Evolutionary conservation across 2,888 invertebrate genomes (phyloP), one percentile per base, ranked within the genome.

Genomic region (Aromia moschata): DNA sequence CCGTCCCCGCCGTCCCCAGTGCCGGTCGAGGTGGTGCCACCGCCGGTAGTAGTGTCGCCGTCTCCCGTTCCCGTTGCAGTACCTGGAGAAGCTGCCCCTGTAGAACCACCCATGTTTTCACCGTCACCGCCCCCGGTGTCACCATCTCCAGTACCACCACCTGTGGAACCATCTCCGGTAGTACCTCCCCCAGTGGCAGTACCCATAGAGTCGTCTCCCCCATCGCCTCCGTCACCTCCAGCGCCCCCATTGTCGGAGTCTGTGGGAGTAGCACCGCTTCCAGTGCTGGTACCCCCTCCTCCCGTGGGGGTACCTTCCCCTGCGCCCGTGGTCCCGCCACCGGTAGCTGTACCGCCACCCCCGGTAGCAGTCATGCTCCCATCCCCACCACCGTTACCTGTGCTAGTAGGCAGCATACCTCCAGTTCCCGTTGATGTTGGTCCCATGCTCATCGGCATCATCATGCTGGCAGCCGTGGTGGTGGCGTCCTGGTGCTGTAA

Each of bases 351-450:
- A 40, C 30, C 38, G 10, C 56, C 58, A 33, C 58, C 64, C 37
- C 62, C 67, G 20, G 60, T 62, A 20, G 58, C 60, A 11, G 64
- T 59, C 5, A 38, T 56, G 17, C 45, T 62, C 15, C 60, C 68
- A 14, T 41, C 64, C 15, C 60, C 68, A 14, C 54, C 62, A 49
- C 55, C 55, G 16, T 18, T 45, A 31, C 46, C 59, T 33, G 55
- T 53, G 10, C 59, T 65, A 30, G 56, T 53, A 12, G 18, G 52
- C 82, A 37, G 20, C 38, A 79, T 69, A 56, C 81, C 78, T n/a
- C 84, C 83, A 7, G 80, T 79, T n/a, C 84, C 83, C 7, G 80
- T 79, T 41, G 83, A 84, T 18, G 77, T 76, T 15, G 77, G 76
- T 62, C 69, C 74, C 77, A 79, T 76, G 65, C 76, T 77, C 80